Conservation (phyloP, 2,113 vertebrate genomes). For the Zosterops lateralis region DNA sequence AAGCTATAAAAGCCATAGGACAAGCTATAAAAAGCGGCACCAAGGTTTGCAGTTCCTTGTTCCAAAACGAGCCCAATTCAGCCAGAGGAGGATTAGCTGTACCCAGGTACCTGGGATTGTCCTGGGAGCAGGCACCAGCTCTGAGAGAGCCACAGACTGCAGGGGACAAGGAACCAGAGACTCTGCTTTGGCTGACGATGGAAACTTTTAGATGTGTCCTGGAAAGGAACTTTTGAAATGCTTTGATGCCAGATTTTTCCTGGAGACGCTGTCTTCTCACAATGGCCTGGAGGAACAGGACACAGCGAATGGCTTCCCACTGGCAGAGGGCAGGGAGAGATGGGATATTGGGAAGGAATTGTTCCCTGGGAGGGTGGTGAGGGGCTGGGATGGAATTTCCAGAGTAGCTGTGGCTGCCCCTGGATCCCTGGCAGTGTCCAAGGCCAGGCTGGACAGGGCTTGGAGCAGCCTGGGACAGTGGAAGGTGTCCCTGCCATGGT, state of each 20-base stretch:
- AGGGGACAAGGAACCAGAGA: background rate
- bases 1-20: background rate
- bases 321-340: fast-evolving
- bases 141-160: background rate
- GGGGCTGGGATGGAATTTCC: fast-evolving
- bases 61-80: background rate
- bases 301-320: background rate
- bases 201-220: background rate
- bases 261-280: background rate
- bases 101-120: background rate
- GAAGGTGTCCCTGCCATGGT: background rate
- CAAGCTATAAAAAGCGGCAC: background rate
- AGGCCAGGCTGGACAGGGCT: background rate
- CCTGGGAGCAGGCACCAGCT: background rate
- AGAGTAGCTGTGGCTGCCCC: background rate
- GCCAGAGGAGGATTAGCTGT: background rate
- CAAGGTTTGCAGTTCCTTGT: background rate
- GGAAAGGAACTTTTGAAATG: background rate
- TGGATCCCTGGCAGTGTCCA: background rate
- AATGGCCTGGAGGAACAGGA: background rate
- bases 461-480: background rate
- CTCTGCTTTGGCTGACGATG: background rate
- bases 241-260: background rate
- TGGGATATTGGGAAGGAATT: background rate
- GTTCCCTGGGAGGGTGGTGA: fast-evolving